Conservation (phyloP, 2,888 invertebrate genomes). For the Andrena praecox region DNA sequence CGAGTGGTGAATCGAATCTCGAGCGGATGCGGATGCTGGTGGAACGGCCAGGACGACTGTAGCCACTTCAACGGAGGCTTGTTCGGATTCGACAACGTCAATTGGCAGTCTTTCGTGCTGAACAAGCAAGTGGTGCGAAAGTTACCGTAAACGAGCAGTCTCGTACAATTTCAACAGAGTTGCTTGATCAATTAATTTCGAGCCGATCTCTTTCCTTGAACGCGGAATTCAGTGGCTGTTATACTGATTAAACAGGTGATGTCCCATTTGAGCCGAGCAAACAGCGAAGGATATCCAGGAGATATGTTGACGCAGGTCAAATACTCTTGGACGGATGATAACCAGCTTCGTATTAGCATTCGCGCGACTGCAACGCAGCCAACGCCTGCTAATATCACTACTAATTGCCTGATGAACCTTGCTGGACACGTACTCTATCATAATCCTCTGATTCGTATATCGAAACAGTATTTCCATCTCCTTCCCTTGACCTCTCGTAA, state of each 20-base stretch:
- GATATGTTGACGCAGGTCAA: constrained; percentile 85
- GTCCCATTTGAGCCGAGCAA: constrained; percentile 85
- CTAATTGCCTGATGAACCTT: constrained; percentile 88
- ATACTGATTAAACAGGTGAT: constrained; percentile 79
- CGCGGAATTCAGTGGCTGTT: not conserved
- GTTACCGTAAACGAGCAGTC: not conserved
- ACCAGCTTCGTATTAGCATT: constrained; percentile 86
- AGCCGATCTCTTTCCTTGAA: not conserved
- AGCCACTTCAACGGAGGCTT: constrained; percentile 61
- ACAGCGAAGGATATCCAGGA: constrained; percentile 87
- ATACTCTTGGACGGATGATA: constrained; percentile 86
- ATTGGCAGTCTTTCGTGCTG: constrained; percentile 77
- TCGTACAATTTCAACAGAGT: not conserved
- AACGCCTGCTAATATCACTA: constrained; percentile 87
- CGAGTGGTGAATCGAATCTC: constrained; percentile 86
- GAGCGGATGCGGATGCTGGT: constrained; percentile 74
- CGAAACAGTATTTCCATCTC: too few relatives aligned
- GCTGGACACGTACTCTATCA: constrained; percentile 86
- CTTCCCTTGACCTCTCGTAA: too few relatives aligned
- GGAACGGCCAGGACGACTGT: constrained; percentile 24
- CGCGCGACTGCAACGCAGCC: constrained; percentile 85
- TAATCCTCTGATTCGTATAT: constrained; percentile 52
- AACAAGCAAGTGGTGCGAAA: constrained; percentile 75
- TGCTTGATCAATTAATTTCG: not conserved
- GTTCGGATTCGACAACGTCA: constrained; percentile 86